Conservation (phyloP, 2,113 vertebrate genomes). For the Choloepus hoffmanni region DNA sequence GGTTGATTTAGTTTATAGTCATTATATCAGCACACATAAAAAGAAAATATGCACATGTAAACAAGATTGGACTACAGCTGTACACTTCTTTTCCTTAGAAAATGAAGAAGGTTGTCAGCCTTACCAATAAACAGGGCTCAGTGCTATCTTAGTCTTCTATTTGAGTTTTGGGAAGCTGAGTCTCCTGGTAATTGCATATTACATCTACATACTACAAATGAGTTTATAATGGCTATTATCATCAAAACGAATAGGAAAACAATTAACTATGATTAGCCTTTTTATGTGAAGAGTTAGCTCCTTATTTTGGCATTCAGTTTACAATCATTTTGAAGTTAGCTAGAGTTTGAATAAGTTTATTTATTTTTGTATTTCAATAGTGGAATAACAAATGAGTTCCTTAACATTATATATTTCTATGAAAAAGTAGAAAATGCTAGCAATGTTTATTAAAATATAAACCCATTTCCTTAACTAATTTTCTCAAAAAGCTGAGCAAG, state of each 20-base stretch:
- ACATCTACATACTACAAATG: slow-evolving; percentile 73
- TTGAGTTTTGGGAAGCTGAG: slow-evolving; percentile 69
- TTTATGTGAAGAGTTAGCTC: slow-evolving; percentile 80
- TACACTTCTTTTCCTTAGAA: slow-evolving; percentile 64
- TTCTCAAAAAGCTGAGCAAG: slow-evolving; percentile 32
- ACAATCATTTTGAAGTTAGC: slow-evolving; percentile 82
- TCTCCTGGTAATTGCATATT: slow-evolving; percentile 75
- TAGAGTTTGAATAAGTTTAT: slow-evolving; percentile 81
- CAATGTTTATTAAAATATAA: slow-evolving; percentile 62
- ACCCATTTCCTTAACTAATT: not conserved
- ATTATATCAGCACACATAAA: slow-evolving; percentile 61
- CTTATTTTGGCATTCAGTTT: slow-evolving; percentile 80
- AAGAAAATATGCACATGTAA: slow-evolving; percentile 55
- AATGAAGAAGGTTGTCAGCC: slow-evolving; percentile 63
- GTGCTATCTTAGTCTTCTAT: slow-evolving; percentile 9
- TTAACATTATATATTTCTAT: slow-evolving; percentile 76
- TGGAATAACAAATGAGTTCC: slow-evolving; percentile 73
- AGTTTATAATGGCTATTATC: slow-evolving; percentile 70
- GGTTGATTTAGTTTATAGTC: slow-evolving; percentile 62
- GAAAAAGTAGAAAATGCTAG: slow-evolving; percentile 76
- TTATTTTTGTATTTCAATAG: slow-evolving; percentile 82
- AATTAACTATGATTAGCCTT: slow-evolving; percentile 84
- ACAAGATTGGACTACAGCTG: slow-evolving; percentile 55
- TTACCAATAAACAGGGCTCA: slow-evolving; percentile 63
- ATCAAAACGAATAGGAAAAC: slow-evolving; percentile 78